A percentile compares a stretch with the other conserved stretches of the same genome.
phyloP scores from a whole-genome alignment of 2,888 invertebrate species.

The Eudiplozoon nipponicum region DNA sequence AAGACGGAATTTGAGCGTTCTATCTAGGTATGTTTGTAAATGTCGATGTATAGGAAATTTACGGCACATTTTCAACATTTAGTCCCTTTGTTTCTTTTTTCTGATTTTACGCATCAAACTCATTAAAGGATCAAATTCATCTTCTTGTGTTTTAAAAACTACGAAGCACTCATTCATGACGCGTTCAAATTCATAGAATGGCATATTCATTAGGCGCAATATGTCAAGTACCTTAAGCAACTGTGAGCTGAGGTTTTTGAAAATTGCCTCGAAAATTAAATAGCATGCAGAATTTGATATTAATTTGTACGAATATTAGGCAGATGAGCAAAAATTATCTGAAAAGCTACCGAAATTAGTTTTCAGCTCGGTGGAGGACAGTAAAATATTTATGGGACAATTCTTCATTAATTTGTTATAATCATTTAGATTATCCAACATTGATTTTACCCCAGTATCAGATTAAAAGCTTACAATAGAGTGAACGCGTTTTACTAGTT shows the following conservation, averaged over 20 bases:
- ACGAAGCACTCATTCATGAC: conserved; percentile 83
- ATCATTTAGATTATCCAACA: conserved; percentile 70
- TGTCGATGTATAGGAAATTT: no score
- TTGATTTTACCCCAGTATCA: conserved; percentile 70
- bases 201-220: conserved; percentile 74
- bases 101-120: conserved; percentile 64
- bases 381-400: conserved; percentile 79
- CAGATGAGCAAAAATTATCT: no score
- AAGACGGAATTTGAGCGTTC: conserved; percentile 50
- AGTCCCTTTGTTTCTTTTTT: conserved; percentile 88
- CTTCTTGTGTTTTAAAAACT: conserved; percentile 80
- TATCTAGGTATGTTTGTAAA: no score
- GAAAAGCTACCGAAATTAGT: no score
- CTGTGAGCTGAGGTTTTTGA: conserved; percentile 67
- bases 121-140: conserved; percentile 85
- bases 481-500: conserved; percentile 88
- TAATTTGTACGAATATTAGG: no score
- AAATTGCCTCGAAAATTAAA: no score
- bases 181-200: conserved; percentile 72
- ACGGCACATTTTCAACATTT: no score
- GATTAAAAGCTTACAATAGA: conserved; percentile 95
- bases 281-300: no score
- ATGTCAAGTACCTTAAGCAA: conserved; percentile 61
- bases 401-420: conserved; percentile 97
- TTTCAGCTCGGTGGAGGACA: conserved; percentile 78